Evolutionary conservation across 2,113 vertebrate genomes (phyloP), one percentile per base, ranked within the genome.

Genomic region (Pelodiscus sinensis): DNA sequence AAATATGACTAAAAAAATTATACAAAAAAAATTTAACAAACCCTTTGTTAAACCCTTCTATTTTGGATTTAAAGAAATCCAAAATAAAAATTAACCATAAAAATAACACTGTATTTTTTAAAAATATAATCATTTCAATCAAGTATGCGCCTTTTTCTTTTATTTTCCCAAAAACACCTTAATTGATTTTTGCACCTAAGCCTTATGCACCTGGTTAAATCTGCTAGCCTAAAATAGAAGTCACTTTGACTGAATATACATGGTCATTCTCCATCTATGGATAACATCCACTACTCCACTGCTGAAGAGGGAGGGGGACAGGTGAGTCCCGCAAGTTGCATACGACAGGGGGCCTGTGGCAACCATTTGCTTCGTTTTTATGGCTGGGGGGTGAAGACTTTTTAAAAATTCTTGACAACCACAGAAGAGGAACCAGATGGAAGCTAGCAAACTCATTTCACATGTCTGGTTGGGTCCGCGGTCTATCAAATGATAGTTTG

Each of bases 331-430:
- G 25, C 2, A 15, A 25, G 13, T 6, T 31, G 29, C 9, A 21
- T 54, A 44, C 2, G 0, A 22, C 2, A 0, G 78, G 44, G 81
- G 22, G 24, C 15, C 73, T 6, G 19, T 71, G 38, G 73, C 22
- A 27, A 77, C 22, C 13, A 50, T 22, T 50, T 27, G 38, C 38
- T 50, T 50, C 27, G 38, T 50, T 12, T 19, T 44, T 15, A 25
- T 1, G 3, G 38, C 12, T 50, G 22, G 22, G 50, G 3, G 73
- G 73, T 27, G 24, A 24, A 77, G 38, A 71, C 9, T 27, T 24
- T 25, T 21, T 3, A 60, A 60, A 60, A 60, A 71, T 35, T 71
- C 31, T 71, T 71, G n/a, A 35, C 18, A 71, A 35, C n/a, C 10
- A 4, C 35, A 71, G 16, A 71, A 35, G 18, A 15, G 65, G n/a